A percentile compares a stretch with the other conserved stretches of the same genome.
Evolutionary conservation across 2,888 invertebrate species (phyloP).

Genomic region (Quadroppia sp.): DNA sequence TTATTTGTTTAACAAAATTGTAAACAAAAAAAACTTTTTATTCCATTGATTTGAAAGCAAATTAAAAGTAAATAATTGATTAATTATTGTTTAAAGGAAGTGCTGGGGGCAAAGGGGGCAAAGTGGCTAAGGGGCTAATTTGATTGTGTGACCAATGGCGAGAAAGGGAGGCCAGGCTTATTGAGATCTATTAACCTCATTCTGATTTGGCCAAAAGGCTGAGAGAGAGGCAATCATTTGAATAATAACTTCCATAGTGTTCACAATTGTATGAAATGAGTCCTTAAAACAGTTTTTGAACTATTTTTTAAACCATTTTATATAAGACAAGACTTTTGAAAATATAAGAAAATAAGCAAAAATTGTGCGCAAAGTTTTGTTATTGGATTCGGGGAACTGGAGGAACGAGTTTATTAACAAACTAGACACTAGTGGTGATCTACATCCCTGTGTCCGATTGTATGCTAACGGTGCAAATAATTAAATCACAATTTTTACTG

Average conservation of each 20-base stretch:
- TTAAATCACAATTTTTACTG: neutral
- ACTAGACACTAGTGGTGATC: neutral
- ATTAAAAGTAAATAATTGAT: slow-evolving; percentile 4
- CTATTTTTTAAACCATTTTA: neutral
- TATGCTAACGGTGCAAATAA: slow-evolving; percentile 7
- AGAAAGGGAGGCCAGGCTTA: neutral
- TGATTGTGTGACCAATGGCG: neutral
- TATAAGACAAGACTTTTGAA: neutral
- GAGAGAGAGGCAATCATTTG: neutral
- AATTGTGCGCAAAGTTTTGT: slow-evolving; percentile 9
- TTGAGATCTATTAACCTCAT: slow-evolving; percentile 28
- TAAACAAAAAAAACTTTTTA: neutral
- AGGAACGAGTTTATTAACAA: slow-evolving; percentile 7
- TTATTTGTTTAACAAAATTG: too few relatives aligned
- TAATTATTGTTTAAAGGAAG: slow-evolving; percentile 15
- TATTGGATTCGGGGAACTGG: slow-evolving; percentile 8
- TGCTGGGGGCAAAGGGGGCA: slow-evolving; percentile 1
- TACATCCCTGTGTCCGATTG: neutral
- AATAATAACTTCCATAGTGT: slow-evolving; percentile 23
- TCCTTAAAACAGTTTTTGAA: neutral
- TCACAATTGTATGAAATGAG: neutral
- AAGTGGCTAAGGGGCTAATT: too few relatives aligned
- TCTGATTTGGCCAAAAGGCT: slow-evolving; percentile 10
- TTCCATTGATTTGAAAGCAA: neutral
- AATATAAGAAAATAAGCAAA: neutral